These are phyloP conservation scores for Tachysurus fulvidraco DNA, from an alignment of 2,113 vertebrate species.

Conservation along the genomic window DNA sequence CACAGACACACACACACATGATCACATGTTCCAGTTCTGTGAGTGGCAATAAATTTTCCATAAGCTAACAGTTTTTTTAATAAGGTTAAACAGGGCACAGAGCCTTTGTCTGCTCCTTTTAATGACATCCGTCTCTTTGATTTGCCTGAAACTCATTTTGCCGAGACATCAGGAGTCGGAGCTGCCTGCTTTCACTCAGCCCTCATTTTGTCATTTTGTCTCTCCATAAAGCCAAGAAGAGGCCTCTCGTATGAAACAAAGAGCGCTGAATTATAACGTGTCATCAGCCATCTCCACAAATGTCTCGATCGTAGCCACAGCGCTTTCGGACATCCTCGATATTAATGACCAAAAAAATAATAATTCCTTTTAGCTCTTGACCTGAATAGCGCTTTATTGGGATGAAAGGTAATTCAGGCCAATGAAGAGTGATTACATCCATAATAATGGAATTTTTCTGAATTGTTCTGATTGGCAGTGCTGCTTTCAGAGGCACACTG, in stretches of 20 bases:
- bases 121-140: constrained; percentile 51
- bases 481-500: constrained; percentile 40
- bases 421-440: constrained; percentile 45
- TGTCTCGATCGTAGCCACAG: constrained; percentile 40
- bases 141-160: constrained; percentile 53
- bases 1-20: not conserved
- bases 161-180: constrained; percentile 37
- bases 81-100: constrained; percentile 20
- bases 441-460: constrained; percentile 37
- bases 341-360: constrained; percentile 37
- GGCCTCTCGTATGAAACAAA: constrained; percentile 57
- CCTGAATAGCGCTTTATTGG: constrained; percentile 54
- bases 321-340: constrained; percentile 24
- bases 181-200: constrained; percentile 45
- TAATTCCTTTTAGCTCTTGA: constrained; percentile 4
- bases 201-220: constrained; percentile 41
- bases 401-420: constrained; percentile 42
- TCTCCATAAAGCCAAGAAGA: constrained; percentile 25
- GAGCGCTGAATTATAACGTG: constrained; percentile 47
- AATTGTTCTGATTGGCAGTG: constrained; percentile 49
- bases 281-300: constrained; percentile 45
- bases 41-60: not conserved
- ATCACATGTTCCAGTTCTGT: not conserved
- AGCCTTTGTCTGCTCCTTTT: constrained; percentile 31
- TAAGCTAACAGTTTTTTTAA: constrained; percentile 27